Percentiles rank a stretch among this genome's conserved stretches.
phyloP scores from a whole-genome alignment of 1,140 invertebrate genomes.

The Rhynchophorus ferrugineus region DNA sequence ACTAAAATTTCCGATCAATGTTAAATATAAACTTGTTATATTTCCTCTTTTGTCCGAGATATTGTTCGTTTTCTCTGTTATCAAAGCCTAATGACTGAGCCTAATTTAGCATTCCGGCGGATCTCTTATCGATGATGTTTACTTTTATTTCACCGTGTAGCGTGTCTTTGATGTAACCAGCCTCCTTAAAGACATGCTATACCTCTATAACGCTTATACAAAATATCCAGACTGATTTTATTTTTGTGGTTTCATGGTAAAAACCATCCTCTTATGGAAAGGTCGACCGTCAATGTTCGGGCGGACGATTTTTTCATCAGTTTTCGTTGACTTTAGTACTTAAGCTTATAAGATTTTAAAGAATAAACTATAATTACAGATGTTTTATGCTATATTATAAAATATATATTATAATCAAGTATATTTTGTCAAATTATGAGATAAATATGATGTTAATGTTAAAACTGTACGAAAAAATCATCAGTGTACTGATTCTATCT shows the following conservation, averaged over 20 bases:
- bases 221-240: slow-evolving; percentile 16
- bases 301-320: slow-evolving; percentile 1
- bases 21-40: too few species aligned
- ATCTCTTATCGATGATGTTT: background rate
- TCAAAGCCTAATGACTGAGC: background rate
- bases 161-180: slow-evolving; percentile 16
- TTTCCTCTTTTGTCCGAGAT: too few species aligned
- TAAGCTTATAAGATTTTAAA: slow-evolving; percentile 23
- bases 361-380: slow-evolving; percentile 32
- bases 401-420: slow-evolving; percentile 26
- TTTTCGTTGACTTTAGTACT: slow-evolving; percentile 26
- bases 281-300: slow-evolving; percentile 4
- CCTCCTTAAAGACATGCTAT: slow-evolving; percentile 17
- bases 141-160: slow-evolving; percentile 8
- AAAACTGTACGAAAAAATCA: slow-evolving; percentile 24
- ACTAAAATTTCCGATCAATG: too few species aligned
- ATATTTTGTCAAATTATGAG: slow-evolving; percentile 37
- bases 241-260: slow-evolving; percentile 1
- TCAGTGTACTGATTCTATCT: slow-evolving; percentile 37
- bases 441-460: slow-evolving; percentile 27
- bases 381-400: slow-evolving; percentile 33
- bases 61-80: too few species aligned
- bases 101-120: background rate
- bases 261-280: slow-evolving; percentile 2
- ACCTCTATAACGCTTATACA: slow-evolving; percentile 8